Base-by-base conservation (phyloP, 2,113 vertebrate genomes). In the Melospiza georgiana region DNA sequence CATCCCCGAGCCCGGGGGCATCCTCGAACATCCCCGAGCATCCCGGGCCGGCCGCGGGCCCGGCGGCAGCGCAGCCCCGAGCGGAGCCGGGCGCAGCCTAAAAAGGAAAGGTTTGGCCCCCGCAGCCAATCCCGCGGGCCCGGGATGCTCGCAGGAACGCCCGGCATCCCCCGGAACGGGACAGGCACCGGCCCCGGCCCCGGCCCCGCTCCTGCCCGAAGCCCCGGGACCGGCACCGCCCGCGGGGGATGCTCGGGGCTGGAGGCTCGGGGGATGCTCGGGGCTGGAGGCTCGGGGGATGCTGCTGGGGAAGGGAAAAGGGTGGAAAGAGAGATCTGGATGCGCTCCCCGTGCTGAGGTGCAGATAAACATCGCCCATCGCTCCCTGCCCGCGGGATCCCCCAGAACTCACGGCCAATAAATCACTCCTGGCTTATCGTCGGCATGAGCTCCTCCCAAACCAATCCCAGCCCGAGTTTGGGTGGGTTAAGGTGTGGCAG, bases 101-200 rank as follows among this genome's bases (percentile, higher is more conserved):
- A 97, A 95, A 97, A 97, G 97, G 95, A 6, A 97, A 94, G 25
- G 51, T 90, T 93, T 35, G 78, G 71, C 69, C 93, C 59, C 17
- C 5, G 25, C 93, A 92, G 94, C 94, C 96, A 94, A 94, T 93
- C 58, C 54, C 37, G 79, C 90, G 4, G 77, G 24, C 61, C 57
- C 4, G 72, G 84, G 93, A 90, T 93, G 90, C 94, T 90, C 30
- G 3, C 46, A 88, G 91, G 96, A 95, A 97, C 93, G 87, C 72
- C 52, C 43, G 46, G 89, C 78, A 97, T 93, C 94, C 89, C 93
- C 1, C 69, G 48, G 62, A 59, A 12, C 62, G 28, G 52, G 46
- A 37, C 12, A 49, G 79, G 48, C 39, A 15, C 41, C 41, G 41
- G 41, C 57, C 68, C 3, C 6, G 41, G 41, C 57, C 68, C 3